phyloP scores from a whole-genome alignment of 2,888 invertebrate species.

The Gerris lacustris region DNA sequence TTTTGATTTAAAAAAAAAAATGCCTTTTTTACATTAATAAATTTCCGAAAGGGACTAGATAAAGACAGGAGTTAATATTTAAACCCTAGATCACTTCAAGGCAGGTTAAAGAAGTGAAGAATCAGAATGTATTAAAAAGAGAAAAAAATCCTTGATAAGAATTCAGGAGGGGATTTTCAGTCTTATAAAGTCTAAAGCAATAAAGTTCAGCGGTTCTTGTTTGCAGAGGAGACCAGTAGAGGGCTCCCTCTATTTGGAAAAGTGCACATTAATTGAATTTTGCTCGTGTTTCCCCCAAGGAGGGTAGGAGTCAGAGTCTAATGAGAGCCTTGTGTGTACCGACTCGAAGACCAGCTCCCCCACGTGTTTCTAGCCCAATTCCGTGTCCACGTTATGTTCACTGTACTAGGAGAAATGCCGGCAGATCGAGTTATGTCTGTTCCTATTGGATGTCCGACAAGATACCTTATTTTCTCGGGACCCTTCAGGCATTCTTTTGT shows the following conservation, averaged over 20 bases:
- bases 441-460: too few relatives aligned
- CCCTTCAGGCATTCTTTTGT: too few relatives aligned
- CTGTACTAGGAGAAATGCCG: too few relatives aligned
- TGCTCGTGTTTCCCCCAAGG: background rate
- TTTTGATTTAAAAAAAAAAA: too few relatives aligned
- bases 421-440: too few relatives aligned
- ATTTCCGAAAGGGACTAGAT: too few relatives aligned
- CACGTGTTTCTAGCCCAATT: background rate
- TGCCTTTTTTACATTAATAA: too few relatives aligned
- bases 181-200: background rate
- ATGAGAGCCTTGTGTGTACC: background rate
- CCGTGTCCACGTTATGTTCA: background rate
- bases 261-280: slow-evolving; percentile 3
- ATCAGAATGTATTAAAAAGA: background rate
- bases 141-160: background rate
- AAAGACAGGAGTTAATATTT: too few relatives aligned
- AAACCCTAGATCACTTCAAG: too few relatives aligned
- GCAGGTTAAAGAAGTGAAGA: too few relatives aligned
- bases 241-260: background rate
- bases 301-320: background rate
- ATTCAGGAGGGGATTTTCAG: background rate
- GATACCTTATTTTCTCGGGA: too few relatives aligned
- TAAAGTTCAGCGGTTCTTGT: background rate
- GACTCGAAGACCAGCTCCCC: background rate
- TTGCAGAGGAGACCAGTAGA: background rate